phyloP scores from a whole-genome alignment of 2,888 invertebrate species.

The Hipparchia semele region DNA sequence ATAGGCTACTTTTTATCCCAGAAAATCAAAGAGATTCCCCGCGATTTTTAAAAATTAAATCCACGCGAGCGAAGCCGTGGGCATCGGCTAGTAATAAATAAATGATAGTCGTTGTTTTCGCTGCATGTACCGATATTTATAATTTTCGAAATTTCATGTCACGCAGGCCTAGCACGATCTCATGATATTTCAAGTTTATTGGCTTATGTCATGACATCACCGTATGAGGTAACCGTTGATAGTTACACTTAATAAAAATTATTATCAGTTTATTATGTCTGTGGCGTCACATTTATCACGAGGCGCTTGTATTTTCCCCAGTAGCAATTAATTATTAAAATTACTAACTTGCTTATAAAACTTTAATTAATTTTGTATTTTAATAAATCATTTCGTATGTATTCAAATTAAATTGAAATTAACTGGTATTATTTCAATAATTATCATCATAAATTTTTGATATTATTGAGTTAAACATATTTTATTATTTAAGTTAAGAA shows the following conservation, averaged over 20 bases:
- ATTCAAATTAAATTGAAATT: not conserved
- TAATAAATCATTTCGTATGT: not conserved
- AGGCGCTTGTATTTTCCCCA: conserved; percentile 32
- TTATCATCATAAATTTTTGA: not conserved
- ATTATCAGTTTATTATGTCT: conserved; percentile 63
- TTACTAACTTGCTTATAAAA: not conserved
- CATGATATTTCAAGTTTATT: conserved; percentile 78
- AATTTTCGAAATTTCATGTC: conserved; percentile 38
- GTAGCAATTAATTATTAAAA: conserved; percentile 18
- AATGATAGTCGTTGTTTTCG: conserved; percentile 25
- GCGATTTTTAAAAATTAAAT: too few relatives aligned
- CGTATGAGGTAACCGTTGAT: conserved; percentile 73
- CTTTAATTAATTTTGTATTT: not conserved
- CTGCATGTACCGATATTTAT: conserved; percentile 15
- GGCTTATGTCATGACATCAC: conserved; percentile 78
- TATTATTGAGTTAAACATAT: too few relatives aligned
- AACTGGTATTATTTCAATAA: not conserved
- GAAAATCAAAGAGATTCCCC: too few relatives aligned
- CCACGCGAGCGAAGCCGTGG: not conserved
- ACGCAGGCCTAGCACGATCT: conserved; percentile 42
- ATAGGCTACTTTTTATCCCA: too few relatives aligned
- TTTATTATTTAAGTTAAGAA: too few relatives aligned
- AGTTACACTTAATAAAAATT: conserved; percentile 64
- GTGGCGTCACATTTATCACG: conserved; percentile 45
- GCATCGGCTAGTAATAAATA: not conserved